phyloP scores from a whole-genome alignment of 2,888 invertebrate species.

The Caenorhabditis sulstoni region DNA sequence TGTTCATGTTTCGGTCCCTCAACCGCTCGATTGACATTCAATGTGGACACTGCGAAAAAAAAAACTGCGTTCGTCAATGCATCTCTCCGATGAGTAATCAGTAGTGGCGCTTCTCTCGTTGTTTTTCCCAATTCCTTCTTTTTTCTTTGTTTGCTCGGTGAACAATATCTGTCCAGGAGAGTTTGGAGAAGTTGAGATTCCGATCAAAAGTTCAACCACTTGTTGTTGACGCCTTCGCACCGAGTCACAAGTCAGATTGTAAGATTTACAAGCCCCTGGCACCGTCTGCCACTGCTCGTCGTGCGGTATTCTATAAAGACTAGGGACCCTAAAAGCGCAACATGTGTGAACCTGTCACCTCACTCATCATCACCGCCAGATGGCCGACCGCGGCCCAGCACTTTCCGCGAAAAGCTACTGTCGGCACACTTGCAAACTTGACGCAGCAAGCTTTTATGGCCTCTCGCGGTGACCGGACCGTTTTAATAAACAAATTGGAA shows the following conservation, averaged over 20 bases:
- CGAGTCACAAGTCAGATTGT: neutral
- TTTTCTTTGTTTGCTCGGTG: neutral
- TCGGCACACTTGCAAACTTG: constrained; percentile 24
- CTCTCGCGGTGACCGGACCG: neutral
- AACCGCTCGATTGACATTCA: too few relatives aligned
- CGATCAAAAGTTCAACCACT: neutral
- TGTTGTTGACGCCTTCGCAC: neutral
- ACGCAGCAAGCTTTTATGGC: constrained; percentile 10
- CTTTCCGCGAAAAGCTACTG: constrained; percentile 49
- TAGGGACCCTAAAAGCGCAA: constrained; percentile 39
- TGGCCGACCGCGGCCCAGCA: constrained; percentile 33
- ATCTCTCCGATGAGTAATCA: constrained; percentile 15
- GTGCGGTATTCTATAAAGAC: constrained; percentile 26
- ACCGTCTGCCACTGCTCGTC: constrained; percentile 29
- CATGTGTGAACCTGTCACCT: constrained; percentile 47
- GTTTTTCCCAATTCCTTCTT: neutral
- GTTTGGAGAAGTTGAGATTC: constrained; percentile 3
- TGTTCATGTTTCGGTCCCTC: too few relatives aligned
- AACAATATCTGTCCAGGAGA: too few relatives aligned
- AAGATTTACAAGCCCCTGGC: constrained; percentile 26
- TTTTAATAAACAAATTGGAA: constrained; percentile 22
- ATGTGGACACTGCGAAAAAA: constrained; percentile 9
- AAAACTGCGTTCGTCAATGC: constrained; percentile 1
- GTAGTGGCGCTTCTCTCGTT: neutral
- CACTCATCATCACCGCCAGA: constrained; percentile 20